Conservation (phyloP, 1,140 invertebrate genomes). For the Nasonia longicornis region DNA sequence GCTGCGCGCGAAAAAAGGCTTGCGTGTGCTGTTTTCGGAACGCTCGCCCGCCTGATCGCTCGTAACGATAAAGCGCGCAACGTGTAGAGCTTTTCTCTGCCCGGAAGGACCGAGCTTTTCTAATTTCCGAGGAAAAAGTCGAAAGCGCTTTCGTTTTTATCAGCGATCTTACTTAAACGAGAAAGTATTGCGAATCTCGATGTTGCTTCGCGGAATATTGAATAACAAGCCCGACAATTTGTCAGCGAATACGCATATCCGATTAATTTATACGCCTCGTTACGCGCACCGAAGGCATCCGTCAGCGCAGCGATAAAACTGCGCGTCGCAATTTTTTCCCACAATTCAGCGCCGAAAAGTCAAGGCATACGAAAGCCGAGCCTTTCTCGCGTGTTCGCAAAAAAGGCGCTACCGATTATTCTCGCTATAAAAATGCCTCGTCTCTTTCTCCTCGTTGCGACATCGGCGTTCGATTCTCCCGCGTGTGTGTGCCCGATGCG, state of each 20-base stretch:
- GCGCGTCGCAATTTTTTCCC: too few relatives aligned
- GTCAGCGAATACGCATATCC: not conserved
- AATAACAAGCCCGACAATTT: not conserved
- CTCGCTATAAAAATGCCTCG: not conserved
- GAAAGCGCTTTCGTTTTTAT: not conserved
- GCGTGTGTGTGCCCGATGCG: too few relatives aligned
- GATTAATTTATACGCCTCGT: not conserved
- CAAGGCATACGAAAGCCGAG: too few relatives aligned
- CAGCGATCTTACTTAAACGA: not conserved
- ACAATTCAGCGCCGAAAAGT: not conserved
- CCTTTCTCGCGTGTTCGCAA: not conserved
- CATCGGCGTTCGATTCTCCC: not conserved
- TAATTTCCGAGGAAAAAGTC: not conserved
- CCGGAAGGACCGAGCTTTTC: not conserved
- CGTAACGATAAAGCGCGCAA: not conserved
- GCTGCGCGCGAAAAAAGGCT: not conserved
- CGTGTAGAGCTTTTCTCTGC: not conserved
- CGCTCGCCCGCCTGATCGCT: not conserved
- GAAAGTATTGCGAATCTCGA: not conserved
- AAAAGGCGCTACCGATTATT: not conserved
- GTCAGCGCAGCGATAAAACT: too few relatives aligned
- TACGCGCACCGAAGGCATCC: not conserved
- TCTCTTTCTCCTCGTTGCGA: not conserved
- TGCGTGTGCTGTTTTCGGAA: conserved; percentile 8
- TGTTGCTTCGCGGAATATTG: not conserved